Evolutionary conservation across 2,113 vertebrate species (phyloP).

Genomic region (Prionailurus bengalensis): DNA sequence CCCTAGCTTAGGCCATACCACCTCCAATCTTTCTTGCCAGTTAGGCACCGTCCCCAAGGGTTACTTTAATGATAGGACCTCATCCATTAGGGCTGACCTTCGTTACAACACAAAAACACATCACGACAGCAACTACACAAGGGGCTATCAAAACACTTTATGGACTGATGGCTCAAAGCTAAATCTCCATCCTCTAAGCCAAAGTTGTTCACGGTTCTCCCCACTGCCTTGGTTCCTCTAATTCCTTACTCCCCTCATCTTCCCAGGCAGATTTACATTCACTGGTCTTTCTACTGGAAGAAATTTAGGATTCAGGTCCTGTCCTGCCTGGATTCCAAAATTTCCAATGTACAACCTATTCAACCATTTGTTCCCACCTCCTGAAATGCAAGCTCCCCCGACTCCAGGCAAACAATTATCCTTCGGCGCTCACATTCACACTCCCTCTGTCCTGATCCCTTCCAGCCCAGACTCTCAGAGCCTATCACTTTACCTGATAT

Average conservation of each 20-base stretch:
- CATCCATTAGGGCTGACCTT: background rate
- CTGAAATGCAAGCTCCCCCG: background rate
- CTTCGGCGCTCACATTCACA: background rate
- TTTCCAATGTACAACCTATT: background rate
- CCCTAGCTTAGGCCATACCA: background rate
- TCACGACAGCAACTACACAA: background rate
- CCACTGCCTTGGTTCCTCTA: background rate
- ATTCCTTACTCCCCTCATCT: background rate
- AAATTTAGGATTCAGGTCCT: background rate
- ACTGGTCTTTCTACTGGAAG: background rate
- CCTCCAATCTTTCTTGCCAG: background rate
- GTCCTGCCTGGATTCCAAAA: background rate
- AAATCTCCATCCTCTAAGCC: background rate
- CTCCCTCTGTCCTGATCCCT: background rate
- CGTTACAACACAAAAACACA: background rate
- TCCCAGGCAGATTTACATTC: background rate
- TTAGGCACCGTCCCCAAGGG: background rate
- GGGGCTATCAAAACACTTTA: background rate
- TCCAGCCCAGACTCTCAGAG: background rate
- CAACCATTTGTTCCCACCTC: background rate
- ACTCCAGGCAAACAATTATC: background rate
- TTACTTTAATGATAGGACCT: background rate
- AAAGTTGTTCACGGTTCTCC: background rate
- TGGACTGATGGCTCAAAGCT: background rate
- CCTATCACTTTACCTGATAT: background rate